Percentiles rank a stretch among this genome's conserved stretches.
Conservation (phyloP, 2,113 vertebrate genomes). For the Chloropsis hardwickii region DNA sequence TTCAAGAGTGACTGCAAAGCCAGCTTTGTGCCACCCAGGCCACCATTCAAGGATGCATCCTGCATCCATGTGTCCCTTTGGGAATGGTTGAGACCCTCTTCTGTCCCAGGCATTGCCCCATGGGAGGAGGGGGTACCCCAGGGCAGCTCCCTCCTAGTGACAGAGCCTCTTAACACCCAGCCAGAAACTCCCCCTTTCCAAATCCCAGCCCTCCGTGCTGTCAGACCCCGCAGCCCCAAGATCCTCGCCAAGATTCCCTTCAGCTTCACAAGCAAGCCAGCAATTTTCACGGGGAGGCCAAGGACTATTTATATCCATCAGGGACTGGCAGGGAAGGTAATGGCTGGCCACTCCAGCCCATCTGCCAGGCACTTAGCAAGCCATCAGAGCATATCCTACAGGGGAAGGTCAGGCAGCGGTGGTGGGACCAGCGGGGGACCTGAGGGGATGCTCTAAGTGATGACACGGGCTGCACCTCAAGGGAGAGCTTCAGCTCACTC, state of each 20-base stretch:
- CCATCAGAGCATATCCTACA: neutral
- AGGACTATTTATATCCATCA: neutral
- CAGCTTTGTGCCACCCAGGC: neutral
- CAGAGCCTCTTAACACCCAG: neutral
- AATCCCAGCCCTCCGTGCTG: fast-evolving
- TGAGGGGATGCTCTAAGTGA: neutral
- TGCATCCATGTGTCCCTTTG: fast-evolving
- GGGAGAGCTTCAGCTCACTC: neutral
- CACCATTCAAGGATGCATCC: neutral
- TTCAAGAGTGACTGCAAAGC: neutral
- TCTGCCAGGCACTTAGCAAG: constrained; percentile 23
- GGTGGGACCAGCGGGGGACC: neutral
- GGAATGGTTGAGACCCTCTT: neutral
- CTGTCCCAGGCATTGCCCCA: neutral
- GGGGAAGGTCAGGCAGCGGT: neutral
- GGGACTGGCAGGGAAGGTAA: neutral
- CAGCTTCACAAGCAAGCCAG: neutral
- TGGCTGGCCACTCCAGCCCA: neutral
- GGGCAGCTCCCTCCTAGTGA: neutral
- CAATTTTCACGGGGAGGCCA: neutral
- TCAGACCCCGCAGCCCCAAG: neutral
- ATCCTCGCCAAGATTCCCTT: neutral
- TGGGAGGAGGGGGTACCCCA: neutral
- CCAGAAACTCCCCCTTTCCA: neutral
- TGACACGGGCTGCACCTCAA: neutral